These are phyloP conservation scores for Folsomia manolachei DNA, from an alignment of 2,888 invertebrate genomes.

Conservation along the genomic window DNA sequence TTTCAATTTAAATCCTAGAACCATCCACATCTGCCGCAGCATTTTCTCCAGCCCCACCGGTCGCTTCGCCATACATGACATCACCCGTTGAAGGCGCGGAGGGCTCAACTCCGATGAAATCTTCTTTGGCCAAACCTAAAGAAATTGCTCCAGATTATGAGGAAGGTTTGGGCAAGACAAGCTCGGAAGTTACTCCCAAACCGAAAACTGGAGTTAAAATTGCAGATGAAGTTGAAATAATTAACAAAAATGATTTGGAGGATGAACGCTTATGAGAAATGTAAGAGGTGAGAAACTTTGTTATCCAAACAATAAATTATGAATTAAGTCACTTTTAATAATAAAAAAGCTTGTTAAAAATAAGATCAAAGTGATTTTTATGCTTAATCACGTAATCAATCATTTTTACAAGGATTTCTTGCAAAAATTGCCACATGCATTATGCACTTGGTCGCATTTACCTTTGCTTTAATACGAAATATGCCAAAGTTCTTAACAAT, in stretches of 20 bases:
- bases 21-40: not conserved
- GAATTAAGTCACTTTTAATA: not conserved
- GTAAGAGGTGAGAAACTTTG: not conserved
- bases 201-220: not conserved
- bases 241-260: not conserved
- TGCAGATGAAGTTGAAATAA: constrained; percentile 15
- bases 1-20: too few species aligned
- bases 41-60: not conserved
- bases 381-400: too few species aligned
- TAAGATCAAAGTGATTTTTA: too few species aligned
- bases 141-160: constrained; percentile 16
- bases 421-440: too few species aligned
- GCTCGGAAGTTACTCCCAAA: not conserved
- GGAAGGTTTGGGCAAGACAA: not conserved
- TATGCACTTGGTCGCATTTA: too few species aligned
- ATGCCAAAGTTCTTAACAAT: too few species aligned
- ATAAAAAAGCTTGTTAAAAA: too few species aligned
- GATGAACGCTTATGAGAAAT: not conserved
- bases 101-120: not conserved
- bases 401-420: too few species aligned
- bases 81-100: not conserved
- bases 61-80: not conserved
- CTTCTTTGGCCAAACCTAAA: constrained; percentile 8
- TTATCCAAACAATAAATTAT: not conserved
- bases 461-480: too few species aligned